Percentiles rank a stretch among this genome's conserved stretches.
These are phyloP conservation scores for Aphaenogaster ashmeadi DNA, from an alignment of 1,140 invertebrate species.

Conservation along the genomic window DNA sequence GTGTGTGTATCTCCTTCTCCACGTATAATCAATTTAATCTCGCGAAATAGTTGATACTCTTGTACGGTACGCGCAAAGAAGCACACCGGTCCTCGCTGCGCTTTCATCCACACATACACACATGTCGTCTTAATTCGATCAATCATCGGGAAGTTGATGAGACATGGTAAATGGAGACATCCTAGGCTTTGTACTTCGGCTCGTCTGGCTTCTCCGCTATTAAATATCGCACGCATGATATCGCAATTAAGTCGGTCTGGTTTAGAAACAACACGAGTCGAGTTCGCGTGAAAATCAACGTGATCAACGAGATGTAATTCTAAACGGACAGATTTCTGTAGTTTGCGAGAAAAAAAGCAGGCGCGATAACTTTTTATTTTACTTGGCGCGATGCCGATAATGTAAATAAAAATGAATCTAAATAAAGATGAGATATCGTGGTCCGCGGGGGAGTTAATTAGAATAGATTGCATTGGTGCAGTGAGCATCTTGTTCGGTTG, in stretches of 20 bases:
- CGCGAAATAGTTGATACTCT: conserved; percentile 16
- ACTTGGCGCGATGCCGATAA: not conserved
- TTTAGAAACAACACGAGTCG: conserved; percentile 32
- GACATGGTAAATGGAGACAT: conserved; percentile 50
- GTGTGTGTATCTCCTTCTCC: not conserved
- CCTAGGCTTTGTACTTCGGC: conserved; percentile 28
- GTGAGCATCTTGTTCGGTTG: conserved; percentile 74
- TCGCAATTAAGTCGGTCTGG: conserved; percentile 23
- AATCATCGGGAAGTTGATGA: conserved; percentile 43
- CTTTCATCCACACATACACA: conserved; percentile 32
- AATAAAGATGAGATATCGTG: conserved; percentile 19
- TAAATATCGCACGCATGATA: conserved; percentile 33
- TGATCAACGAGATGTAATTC: no score
- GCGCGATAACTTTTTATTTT: not conserved
- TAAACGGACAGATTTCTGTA: not conserved
- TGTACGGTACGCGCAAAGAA: not conserved
- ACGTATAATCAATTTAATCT: conserved; percentile 41
- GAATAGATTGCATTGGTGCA: conserved; percentile 14
- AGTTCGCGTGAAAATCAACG: not conserved
- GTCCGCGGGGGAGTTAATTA: conserved; percentile 12
- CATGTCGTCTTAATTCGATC: conserved; percentile 45
- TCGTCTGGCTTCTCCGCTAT: conserved; percentile 15
- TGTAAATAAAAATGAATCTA: conserved; percentile 15
- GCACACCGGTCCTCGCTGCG: conserved; percentile 2
- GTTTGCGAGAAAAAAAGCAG: not conserved